A percentile compares a stretch with the other conserved stretches of the same genome.
Evolutionary conservation across 2,888 invertebrate species (phyloP).

Genomic region (Amphipoea oculea): DNA sequence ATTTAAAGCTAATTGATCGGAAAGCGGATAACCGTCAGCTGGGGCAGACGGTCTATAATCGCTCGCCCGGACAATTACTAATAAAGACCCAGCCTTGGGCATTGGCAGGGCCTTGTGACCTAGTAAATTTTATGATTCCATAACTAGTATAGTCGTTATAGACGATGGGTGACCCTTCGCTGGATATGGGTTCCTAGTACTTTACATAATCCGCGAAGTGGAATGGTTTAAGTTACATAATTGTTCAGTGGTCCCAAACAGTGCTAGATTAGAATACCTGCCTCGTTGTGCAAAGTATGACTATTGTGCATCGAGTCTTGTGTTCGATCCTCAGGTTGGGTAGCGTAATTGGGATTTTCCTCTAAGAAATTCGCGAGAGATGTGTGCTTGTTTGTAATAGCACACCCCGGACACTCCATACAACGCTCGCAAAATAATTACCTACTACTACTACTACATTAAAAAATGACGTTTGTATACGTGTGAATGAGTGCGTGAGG

Average conservation of each 20-base stretch:
- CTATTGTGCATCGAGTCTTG: neutral
- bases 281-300: neutral
- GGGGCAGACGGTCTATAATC: constrained; percentile 54
- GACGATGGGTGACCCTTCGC: constrained; percentile 29
- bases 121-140: constrained; percentile 44
- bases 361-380: neutral
- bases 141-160: constrained; percentile 24
- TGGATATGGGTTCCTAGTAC: constrained; percentile 22
- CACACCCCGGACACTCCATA: too few relatives aligned
- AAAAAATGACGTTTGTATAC: too few relatives aligned
- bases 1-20: constrained; percentile 58
- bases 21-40: constrained; percentile 58
- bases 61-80: constrained; percentile 52
- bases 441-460: too few relatives aligned
- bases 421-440: too few relatives aligned
- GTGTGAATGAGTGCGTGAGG: too few relatives aligned
- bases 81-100: constrained; percentile 30
- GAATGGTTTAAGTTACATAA: constrained; percentile 25
- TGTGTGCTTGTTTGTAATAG: neutral
- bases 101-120: constrained; percentile 30
- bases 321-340: too few relatives aligned
- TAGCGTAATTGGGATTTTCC: neutral
- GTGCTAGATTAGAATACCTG: neutral
- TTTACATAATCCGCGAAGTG: constrained; percentile 42
- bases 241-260: neutral